phyloP scores from a whole-genome alignment of 2,888 invertebrate genomes.

The Leptarthrus brevirostris region DNA sequence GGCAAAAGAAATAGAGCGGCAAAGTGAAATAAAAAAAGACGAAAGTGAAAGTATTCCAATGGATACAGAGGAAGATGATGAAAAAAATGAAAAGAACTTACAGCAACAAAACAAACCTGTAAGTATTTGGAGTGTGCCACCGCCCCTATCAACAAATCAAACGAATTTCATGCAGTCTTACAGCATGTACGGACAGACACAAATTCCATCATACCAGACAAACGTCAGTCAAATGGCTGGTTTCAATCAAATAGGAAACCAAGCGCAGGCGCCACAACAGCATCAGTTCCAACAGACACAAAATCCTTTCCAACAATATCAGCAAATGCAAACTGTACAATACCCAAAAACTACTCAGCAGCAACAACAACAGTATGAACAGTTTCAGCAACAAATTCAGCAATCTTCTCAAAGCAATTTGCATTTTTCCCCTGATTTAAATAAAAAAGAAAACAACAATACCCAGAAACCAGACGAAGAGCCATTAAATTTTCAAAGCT shows the following conservation, averaged over 20 bases:
- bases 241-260: constrained; percentile 53
- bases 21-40: constrained; percentile 6
- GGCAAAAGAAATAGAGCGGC: neutral
- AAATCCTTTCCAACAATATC: constrained; percentile 45
- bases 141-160: constrained; percentile 29
- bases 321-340: neutral
- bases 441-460: neutral
- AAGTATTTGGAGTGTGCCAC: constrained; percentile 43
- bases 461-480: neutral
- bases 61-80: constrained; percentile 29
- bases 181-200: constrained; percentile 52
- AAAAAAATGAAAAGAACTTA: neutral
- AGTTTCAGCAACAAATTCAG: constrained; percentile 23
- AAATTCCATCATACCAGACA: constrained; percentile 55
- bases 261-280: constrained; percentile 50
- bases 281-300: constrained; percentile 35
- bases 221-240: constrained; percentile 50
- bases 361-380: constrained; percentile 16
- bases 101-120: constrained; percentile 16
- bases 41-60: constrained; percentile 16
- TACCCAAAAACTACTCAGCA: constrained; percentile 14
- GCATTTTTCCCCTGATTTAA: neutral
- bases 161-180: constrained; percentile 45
- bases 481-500: constrained; percentile 30
- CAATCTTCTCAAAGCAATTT: neutral